Base-by-base conservation (phyloP, 2,888 invertebrate genomes). In the Lasioglossum vierecki region DNA sequence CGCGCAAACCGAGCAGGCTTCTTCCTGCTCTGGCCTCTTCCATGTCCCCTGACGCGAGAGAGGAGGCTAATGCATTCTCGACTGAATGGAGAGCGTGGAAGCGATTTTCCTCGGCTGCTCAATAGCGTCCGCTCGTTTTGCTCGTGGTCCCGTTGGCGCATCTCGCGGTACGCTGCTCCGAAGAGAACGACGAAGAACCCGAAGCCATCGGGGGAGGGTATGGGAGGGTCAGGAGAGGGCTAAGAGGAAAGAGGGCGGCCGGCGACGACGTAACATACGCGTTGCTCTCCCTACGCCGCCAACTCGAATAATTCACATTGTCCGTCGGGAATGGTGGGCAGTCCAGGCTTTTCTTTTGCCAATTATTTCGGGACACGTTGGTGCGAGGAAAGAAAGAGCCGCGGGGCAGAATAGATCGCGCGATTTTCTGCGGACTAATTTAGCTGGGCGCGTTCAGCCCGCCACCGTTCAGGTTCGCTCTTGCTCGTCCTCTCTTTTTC, bases 291-390 rank as follows among this genome's bases (percentile, higher is more conserved):
- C 92, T 89, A 92, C 93, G 92, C 94, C 94, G 94, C 92, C 94
- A 92, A 93, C 94, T 94, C 94, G 93, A 95, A 95, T 95, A 95
- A 95, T 95, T 95, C 94, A 94, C 95, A 95, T 95, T 95, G 95
- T 95, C 94, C 94, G 95, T 94, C 93, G 93, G 92, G 93, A 92
- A 93, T 93, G 93, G 92, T 92, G 88, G 86, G 84, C 90, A 84
- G 93, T 93, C 91, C 91, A 92, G 88, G 91, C 91, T 91, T 94
- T 95, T 94, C 92, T 95, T 95, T 95, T 95, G 94, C 92, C 93
- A 94, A 95, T 95, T 95, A 95, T 95, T 95, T 95, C 92, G 94
- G 95, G 94, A 90, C 91, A 91, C 89, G 89, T 83, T 89, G 92
- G 90, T 88, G 93, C 91, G 93, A 92, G 94, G 94, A 95, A 95